phyloP scores from a whole-genome alignment of 2,797 vertebrate genomes.

The Mus spretus region DNA sequence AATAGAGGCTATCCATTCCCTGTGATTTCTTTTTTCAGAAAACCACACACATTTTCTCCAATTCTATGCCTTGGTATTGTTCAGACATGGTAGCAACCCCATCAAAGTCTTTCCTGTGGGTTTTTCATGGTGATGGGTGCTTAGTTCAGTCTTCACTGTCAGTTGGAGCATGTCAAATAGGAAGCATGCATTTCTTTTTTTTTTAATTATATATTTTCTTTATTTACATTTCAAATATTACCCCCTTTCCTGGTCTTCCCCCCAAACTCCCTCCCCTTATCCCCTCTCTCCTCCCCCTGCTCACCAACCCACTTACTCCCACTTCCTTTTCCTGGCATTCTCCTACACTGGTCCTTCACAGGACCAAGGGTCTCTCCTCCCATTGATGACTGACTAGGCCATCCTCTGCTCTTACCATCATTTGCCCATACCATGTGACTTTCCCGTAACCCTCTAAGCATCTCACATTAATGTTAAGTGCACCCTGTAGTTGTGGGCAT shows the following conservation, averaged over 20 bases:
- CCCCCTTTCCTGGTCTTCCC: no score
- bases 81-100: slow-evolving; percentile 6
- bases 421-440: neutral
- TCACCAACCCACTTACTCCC: no score
- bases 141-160: neutral
- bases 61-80: neutral
- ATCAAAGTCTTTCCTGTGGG: neutral
- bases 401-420: slow-evolving; percentile 8
- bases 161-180: slow-evolving; percentile 52
- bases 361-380: no score
- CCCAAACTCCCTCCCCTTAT: no score
- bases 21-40: neutral
- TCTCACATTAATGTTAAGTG: neutral
- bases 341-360: no score
- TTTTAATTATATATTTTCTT: no score
- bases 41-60: neutral
- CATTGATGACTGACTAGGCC: no score
- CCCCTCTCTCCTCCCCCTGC: no score
- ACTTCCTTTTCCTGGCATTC: no score
- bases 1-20: neutral
- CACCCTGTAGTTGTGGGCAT: slow-evolving; percentile 11
- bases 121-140: slow-evolving; percentile 29
- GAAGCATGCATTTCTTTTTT: slow-evolving; percentile 18
- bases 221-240: no score
- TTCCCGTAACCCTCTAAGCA: neutral